Evolutionary conservation across 1,140 invertebrate genomes (phyloP), one percentile per base, ranked within the genome.

Genomic region (Planococcus citri): DNA sequence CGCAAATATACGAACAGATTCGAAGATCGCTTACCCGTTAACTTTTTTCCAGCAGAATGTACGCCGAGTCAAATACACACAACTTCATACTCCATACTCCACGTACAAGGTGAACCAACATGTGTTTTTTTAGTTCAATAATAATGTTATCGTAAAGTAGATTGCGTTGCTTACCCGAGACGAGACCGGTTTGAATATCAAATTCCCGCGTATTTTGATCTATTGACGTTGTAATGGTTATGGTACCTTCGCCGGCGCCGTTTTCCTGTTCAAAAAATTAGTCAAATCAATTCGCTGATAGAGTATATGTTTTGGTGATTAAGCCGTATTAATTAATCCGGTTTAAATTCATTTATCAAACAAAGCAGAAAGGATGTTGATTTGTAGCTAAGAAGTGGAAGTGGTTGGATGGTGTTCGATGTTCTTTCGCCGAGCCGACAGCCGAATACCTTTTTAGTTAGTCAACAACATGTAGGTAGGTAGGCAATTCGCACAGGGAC

Each of bases 71-170:
- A 25, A 10, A 64, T 22, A 25, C 25, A n/a, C n/a, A 60, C 21
- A 60, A 20, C 17, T 9, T 20, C 4, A 60, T 60, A 60, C n/a
- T n/a, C n/a, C n/a, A n/a, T 58, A 64, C 60, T 64, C 24, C 60
- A n/a, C n/a, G n/a, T n/a, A n/a, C n/a, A 64, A 64, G 60, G 60
- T 64, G 60, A 64, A 24, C 60, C 10, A 64, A 64, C 60, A 64
- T 64, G 60, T 64, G 60, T 64, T 25, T 64, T 60, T 27, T 24
- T 64, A 14, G 20, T 64, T 27, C 2, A 6, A 9, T 14, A 14
- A 51, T 3, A 17, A 51, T 9, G 17, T 64, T 64, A 64, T 64
- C 20, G 60, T 25, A 20, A 24, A 4, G 60, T 64, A 64, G 22
- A 64, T 27, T 14, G 41, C 41, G 41, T 64, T 64, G 60, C 25